Base-by-base conservation (phyloP, 2,888 invertebrate species). In the Melanostoma scalare region DNA sequence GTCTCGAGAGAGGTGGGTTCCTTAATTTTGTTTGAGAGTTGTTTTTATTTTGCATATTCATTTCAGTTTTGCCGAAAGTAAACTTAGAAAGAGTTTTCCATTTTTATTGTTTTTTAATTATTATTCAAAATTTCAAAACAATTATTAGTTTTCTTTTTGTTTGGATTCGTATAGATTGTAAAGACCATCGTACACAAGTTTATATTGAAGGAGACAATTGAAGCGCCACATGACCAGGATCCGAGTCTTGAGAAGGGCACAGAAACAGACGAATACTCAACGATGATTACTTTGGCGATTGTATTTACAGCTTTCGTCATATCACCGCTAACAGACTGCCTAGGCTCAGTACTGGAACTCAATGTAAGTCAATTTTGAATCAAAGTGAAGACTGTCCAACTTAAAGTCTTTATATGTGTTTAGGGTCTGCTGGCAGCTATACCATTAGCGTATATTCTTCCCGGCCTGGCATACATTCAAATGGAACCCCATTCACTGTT, bases 391-490 rank as follows among this genome's bases (percentile, higher is more conserved):
- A 48, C 20, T 48, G 4, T 8, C 33, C 33, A 5, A 63, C 67
- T 58, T 1, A 20, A 20, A 20, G 20, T 20, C 20, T 38, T 35
- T 52, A 31, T 4, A 36, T 74, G 69, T 85, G 69, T 85, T 60
- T 87, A 96, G 96, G 96, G 96, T 75, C 94, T 96, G 10, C 87
- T 96, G 78, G 95, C 96, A 5, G 96, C 96, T 6, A 95, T 96
- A 74, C 96, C 96, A 0, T 90, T 97, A 86, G 96, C 96, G 8
- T 97, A 95, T 90, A 94, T 97, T 85, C 92, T 97, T 63, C 97
- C 97, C 3, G 95, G 96, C 0, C 90, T 96, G 9, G 95, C 95
- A 87, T 96, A 95, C 88, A 93, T 96, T 85, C 94, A 94, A 89
- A 92, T 96, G 86, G 95, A 95, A 87, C 94, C 95, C 85, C 95